Evolutionary conservation across 2,797 vertebrate species (phyloP).

Genomic region (Oreortyx pictus): DNA sequence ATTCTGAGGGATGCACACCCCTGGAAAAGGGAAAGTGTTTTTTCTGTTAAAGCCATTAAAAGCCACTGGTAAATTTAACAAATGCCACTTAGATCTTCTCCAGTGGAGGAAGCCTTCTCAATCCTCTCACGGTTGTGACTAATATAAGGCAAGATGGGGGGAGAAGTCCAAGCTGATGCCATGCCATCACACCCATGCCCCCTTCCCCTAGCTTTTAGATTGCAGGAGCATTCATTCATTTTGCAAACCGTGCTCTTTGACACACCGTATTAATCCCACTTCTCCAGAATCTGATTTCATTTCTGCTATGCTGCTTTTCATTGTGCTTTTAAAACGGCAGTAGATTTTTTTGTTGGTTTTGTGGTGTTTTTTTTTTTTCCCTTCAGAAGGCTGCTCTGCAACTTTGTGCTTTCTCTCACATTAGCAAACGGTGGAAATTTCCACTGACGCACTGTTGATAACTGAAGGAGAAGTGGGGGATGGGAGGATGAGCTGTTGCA

Average conservation of each 20-base stretch:
- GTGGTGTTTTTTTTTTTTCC: background rate
- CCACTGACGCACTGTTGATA: conserved; percentile 77
- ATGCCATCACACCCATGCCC: background rate
- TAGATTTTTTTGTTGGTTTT: background rate
- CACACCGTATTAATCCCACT: background rate
- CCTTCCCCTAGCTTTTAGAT: background rate
- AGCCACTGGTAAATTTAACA: background rate
- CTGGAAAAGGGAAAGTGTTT: background rate
- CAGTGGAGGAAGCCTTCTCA: background rate
- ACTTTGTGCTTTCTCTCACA: conserved; percentile 64
- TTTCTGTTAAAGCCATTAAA: conserved; percentile 10
- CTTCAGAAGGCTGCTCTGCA: conserved; percentile 44
- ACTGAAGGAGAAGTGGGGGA: conserved; percentile 48
- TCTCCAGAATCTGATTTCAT: background rate
- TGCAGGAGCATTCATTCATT: background rate
- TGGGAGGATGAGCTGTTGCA: conserved; percentile 61
- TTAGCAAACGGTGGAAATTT: conserved; percentile 82
- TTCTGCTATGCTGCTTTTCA: conserved; percentile 7
- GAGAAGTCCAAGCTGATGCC: background rate
- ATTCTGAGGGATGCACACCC: background rate
- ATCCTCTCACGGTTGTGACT: background rate
- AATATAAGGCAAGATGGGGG: background rate
- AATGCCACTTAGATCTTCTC: background rate
- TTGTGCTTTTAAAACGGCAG: background rate
- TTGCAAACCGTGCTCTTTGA: background rate